A percentile compares a stretch with the other conserved stretches of the same genome.
phyloP scores from a whole-genome alignment of 2,113 vertebrate species.

The Nyctibius bracteatus region DNA sequence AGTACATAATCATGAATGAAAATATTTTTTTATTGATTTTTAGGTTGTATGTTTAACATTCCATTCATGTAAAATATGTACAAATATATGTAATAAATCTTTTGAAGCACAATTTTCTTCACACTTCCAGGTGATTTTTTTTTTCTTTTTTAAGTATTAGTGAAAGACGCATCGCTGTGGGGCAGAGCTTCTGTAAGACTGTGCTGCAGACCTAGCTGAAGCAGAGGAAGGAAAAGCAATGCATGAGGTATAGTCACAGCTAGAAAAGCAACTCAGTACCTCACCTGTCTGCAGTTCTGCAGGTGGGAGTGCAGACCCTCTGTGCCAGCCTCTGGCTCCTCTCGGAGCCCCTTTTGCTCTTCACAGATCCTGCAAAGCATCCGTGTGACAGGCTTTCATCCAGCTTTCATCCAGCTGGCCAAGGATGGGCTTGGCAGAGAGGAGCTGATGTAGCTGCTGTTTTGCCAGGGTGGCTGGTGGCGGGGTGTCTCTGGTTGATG shows the following conservation, averaged over 20 bases:
- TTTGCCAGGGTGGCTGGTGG: background rate
- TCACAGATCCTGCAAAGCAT: accelerated
- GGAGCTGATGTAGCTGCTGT: background rate
- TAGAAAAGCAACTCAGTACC: background rate
- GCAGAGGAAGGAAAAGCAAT: background rate
- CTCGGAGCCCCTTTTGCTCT: background rate
- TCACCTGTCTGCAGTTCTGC: background rate
- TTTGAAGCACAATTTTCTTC: conserved; percentile 65
- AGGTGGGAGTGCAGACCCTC: background rate
- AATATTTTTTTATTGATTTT: conserved; percentile 67
- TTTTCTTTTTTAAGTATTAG: background rate
- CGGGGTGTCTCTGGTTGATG: background rate
- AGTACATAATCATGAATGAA: conserved; percentile 47
- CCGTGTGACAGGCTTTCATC: background rate
- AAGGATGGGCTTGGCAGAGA: background rate
- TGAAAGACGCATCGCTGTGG: background rate
- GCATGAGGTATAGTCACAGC: background rate
- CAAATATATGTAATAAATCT: conserved; percentile 69
- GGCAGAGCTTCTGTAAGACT: background rate
- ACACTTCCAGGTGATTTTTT: background rate
- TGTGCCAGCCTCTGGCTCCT: background rate
- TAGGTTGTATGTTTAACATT: conserved; percentile 71
- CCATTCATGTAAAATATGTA: conserved; percentile 71
- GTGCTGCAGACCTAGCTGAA: background rate
- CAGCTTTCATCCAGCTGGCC: background rate